Percentiles rank a stretch among this genome's conserved stretches.
These are phyloP conservation scores for Dicranocentrus wangi DNA, from an alignment of 2,888 invertebrate species.

Conservation along the genomic window DNA sequence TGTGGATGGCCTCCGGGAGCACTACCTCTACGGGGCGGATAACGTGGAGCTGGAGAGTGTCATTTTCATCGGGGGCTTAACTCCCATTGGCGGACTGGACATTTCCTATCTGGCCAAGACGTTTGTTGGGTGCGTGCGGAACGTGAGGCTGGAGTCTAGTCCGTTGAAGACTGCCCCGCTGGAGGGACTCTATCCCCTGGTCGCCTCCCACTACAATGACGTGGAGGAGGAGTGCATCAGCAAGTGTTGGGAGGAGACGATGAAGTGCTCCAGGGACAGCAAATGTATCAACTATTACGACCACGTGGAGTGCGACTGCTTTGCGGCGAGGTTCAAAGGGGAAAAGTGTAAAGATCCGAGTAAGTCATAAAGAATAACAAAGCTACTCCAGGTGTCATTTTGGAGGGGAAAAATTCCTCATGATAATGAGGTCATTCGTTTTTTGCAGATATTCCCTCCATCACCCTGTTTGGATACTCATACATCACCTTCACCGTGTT, in stretches of 20 bases:
- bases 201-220: constrained; percentile 91
- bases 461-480: constrained; percentile 91
- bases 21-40: constrained; percentile 89
- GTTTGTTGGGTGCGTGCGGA: constrained; percentile 92
- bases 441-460: constrained; percentile 85
- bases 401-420: too few relatives aligned
- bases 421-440: too few relatives aligned
- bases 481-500: constrained; percentile 94
- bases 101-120: constrained; percentile 94
- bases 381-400: not conserved
- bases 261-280: constrained; percentile 86
- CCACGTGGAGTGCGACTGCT: constrained; percentile 92
- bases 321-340: constrained; percentile 92
- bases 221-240: constrained; percentile 91
- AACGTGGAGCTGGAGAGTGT: constrained; percentile 87
- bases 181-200: constrained; percentile 85
- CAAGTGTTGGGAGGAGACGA: constrained; percentile 76
- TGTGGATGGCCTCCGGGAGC: constrained; percentile 86
- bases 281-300: constrained; percentile 94
- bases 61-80: constrained; percentile 89
- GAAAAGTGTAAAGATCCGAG: constrained; percentile 93
- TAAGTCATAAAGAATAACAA: constrained; percentile 80
- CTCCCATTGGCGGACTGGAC: constrained; percentile 81
- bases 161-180: constrained; percentile 79
- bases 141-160: constrained; percentile 79